Evolutionary conservation across 2,888 invertebrate genomes (phyloP).

Genomic region (Sycophila texana): DNA sequence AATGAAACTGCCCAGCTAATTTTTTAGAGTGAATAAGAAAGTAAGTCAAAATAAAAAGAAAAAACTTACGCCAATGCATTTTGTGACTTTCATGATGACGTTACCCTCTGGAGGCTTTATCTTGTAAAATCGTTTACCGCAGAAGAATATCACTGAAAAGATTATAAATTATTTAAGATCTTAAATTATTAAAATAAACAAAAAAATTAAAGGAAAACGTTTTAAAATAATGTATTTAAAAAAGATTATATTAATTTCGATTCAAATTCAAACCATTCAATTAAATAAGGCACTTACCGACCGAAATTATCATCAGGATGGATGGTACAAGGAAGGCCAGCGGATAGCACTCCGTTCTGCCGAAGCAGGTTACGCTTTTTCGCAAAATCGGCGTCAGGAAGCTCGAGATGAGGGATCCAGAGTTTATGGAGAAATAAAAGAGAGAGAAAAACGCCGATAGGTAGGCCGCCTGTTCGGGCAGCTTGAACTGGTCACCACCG

Average conservation of each 20-base stretch:
- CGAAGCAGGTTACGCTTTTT: constrained; percentile 87
- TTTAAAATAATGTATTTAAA: no score
- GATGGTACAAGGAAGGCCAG: constrained; percentile 94
- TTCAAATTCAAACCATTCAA: no score
- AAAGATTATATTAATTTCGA: no score
- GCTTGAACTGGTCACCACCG: constrained; percentile 94
- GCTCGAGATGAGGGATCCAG: constrained; percentile 92
- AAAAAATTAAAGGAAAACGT: constrained; percentile 9
- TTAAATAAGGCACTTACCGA: constrained; percentile 79
- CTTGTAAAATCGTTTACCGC: constrained; percentile 86
- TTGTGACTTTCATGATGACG: constrained; percentile 85
- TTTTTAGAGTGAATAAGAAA: neutral
- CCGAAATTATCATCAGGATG: constrained; percentile 87
- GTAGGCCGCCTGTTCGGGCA: constrained; percentile 87
- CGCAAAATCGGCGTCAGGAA: constrained; percentile 92
- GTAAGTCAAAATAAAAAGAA: neutral
- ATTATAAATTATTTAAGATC: constrained; percentile 9
- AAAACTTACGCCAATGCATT: constrained; percentile 86
- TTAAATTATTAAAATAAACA: neutral
- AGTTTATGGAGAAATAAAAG: constrained; percentile 96
- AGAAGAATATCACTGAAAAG: constrained; percentile 86
- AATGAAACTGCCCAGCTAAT: no score
- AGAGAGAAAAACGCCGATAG: constrained; percentile 92
- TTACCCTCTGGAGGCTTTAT: constrained; percentile 90
- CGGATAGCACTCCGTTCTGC: constrained; percentile 86